These are phyloP conservation scores for Caenorhabditis plicata DNA, from an alignment of 2,888 invertebrate genomes.

Conservation along the genomic window DNA sequence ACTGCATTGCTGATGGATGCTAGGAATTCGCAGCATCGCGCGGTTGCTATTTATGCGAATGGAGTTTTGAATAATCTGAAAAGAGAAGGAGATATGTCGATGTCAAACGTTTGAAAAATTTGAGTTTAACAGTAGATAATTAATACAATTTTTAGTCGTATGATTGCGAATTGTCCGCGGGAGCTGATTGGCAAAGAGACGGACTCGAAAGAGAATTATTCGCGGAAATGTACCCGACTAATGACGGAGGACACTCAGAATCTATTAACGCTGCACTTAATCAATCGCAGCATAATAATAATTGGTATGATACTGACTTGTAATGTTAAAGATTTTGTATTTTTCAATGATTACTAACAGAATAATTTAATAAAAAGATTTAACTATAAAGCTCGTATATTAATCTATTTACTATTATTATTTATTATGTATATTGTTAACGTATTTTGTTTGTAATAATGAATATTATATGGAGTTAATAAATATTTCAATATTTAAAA, in stretches of 20 bases:
- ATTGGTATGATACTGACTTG: conserved; percentile 61
- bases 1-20: conserved; percentile 32
- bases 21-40: conserved; percentile 27
- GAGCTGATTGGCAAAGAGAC: conserved; percentile 51
- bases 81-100: conserved; percentile 17
- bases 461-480: too few species aligned
- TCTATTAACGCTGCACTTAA: conserved; percentile 27
- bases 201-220: conserved; percentile 63
- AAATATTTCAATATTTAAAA: too few species aligned
- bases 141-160: conserved; percentile 18
- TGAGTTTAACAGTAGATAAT: background rate
- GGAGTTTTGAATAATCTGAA: conserved; percentile 61
- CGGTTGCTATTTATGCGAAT: conserved; percentile 57
- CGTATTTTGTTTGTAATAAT: background rate
- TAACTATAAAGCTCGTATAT: background rate
- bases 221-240: conserved; percentile 54
- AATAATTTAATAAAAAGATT: background rate
- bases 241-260: conserved; percentile 32
- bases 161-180: conserved; percentile 26
- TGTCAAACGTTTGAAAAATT: conserved; percentile 9
- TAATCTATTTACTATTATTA: background rate
- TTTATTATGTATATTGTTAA: background rate
- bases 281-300: conserved; percentile 32
- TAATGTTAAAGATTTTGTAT: conserved; percentile 16
- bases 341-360: background rate